Evolutionary conservation across 2,888 invertebrate species (phyloP), one percentile per base, ranked within the genome.

Genomic region (Eristalis pertinax): DNA sequence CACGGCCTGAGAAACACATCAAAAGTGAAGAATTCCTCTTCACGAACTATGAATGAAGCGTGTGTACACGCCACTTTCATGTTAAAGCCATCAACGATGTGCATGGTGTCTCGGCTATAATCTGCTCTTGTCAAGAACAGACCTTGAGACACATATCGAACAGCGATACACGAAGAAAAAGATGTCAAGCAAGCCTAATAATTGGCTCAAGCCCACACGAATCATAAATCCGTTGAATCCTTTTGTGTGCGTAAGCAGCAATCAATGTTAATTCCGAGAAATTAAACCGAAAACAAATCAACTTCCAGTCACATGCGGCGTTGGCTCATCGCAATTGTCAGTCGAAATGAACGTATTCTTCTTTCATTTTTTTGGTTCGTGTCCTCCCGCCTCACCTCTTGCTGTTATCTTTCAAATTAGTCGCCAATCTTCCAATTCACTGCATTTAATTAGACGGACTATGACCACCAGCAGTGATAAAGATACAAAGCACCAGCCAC

Each of bases 401-500:
- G 5, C 24, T 26, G 13, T 4, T 60, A 60, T 60, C 72, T 58
- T 1, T 41, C 2, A 1, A 26, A 70, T 73, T 73, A 35, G 38
- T 70, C 70, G 32, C 70, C 70, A 60, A 19, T 60, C 35, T 72
- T 62, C 7, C n/a, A 10, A 7, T 19, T 43, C 22, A 32, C 29
- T 63, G 41, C 41, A 43, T 63, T 77, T 22, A 56, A 63, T 69
- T 56, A 65, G 19, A 24, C 26, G 13, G 56, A 29, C 69, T 50
- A 63, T 38, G 43, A 63, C 70, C 56, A 64, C 56, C 76, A 63
- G 41, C 67, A 41, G 43, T 62, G 58, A 41, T 5, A 43, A 41
- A 60, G 19, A 65, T 56, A 64, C 29, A 64, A 65, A 65, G 60
- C 29, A 41, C 32, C 29, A 58, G 5, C 4, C 76, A 69, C 76